Conservation (phyloP, 2,113 vertebrate species). For the Nestor notabilis region DNA sequence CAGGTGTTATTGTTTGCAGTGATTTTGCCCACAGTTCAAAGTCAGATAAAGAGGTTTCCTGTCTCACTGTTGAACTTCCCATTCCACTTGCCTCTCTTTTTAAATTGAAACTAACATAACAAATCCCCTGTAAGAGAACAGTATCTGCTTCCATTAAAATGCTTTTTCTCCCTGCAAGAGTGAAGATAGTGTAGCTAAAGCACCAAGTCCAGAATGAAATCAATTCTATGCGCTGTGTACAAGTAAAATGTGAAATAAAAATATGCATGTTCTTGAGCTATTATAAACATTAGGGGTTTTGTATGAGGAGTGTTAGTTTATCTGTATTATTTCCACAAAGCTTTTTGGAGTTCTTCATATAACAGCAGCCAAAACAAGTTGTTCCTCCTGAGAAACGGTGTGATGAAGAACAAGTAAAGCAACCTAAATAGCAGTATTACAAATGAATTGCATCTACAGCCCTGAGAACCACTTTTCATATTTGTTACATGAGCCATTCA, state of each 20-base stretch:
- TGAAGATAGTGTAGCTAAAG: neutral
- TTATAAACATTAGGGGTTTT: neutral
- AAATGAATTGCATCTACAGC: neutral
- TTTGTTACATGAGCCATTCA: rapidly evolving
- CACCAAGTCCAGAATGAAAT: neutral
- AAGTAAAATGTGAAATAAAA: neutral
- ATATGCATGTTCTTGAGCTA: neutral
- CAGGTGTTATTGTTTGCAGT: rapidly evolving
- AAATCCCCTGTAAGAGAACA: neutral
- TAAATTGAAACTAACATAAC: neutral
- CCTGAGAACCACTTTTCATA: neutral
- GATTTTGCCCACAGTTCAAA: neutral
- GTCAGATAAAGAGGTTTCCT: neutral
- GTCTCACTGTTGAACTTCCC: neutral
- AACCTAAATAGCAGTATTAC: neutral
- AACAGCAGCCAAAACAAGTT: neutral
- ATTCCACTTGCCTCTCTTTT: neutral
- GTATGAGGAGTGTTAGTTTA: neutral
- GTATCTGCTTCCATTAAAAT: neutral
- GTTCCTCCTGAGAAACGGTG: neutral
- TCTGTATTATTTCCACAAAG: neutral
- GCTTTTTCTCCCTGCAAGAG: neutral
- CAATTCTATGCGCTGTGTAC: neutral
- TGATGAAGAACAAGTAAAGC: neutral
- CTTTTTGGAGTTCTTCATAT: neutral